Base-by-base conservation (phyloP, 2,888 invertebrate species). In the Ormyrus thymus region DNA sequence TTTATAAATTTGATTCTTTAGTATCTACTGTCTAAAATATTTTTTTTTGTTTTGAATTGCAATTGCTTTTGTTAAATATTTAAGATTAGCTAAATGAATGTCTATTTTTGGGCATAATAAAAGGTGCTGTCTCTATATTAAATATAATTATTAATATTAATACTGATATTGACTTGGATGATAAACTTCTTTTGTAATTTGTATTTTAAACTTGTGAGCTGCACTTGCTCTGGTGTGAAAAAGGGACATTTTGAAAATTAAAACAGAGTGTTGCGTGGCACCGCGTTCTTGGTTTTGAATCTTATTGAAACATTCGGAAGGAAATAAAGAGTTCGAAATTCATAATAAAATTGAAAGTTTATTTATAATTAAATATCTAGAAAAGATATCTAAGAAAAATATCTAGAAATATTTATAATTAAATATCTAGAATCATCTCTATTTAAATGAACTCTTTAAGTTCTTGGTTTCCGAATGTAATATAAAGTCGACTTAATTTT, bases 211-310 rank as follows among this genome's bases (percentile, higher is more conserved):
- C 56, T 65, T 4, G 29, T 62, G 50, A 43, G 50, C 61, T 68
- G 50, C 13, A 76, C 48, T 69, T 43, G 53, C 46, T 62, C 29
- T 69, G 8, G 50, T 13, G 7, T 69, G 15, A 48, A 55, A 6
- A 59, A 46, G 2, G 7, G 13, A 58, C 4, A 29, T 29, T 29
- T 29, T 29, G 6, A 53, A 46, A 56, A 69, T 50, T 46, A 72
- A 55, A 53, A 64, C 81, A 80, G 81, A 82, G 83, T 82, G 83
- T 81, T 83, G 83, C 79, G 82, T 75, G 83, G 70, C 74, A 78
- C 81, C 75, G 82, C 79, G 70, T 69, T 81, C 51, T 73, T 62
- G 64, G 56, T 46, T 68, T 72, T 62, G 70, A 29, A 29, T 29
- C 2, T 29, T 29, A 29, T 29, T 29, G 29, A 29, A 29, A 29